phyloP scores from a whole-genome alignment of 2,113 vertebrate species.

The Lepisosteus oculatus region DNA sequence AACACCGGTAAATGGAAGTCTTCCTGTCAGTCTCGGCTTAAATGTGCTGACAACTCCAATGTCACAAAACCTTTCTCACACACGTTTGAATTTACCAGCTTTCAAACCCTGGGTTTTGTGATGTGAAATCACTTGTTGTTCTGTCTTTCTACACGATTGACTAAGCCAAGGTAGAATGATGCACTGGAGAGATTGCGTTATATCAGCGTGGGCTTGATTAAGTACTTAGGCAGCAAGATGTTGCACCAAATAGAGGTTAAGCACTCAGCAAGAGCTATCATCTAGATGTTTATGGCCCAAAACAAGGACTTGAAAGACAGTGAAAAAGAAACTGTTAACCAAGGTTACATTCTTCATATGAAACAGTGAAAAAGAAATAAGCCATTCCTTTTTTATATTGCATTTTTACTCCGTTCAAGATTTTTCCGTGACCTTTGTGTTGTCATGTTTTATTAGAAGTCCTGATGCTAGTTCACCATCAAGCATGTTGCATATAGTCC shows the following conservation, averaged over 20 bases:
- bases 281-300: slow-evolving; percentile 26
- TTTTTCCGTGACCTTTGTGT: too few species aligned
- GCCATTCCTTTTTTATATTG: slow-evolving; percentile 1
- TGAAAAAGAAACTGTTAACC: slow-evolving; percentile 4
- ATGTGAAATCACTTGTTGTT: background rate
- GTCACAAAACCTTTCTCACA: background rate
- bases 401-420: too few species aligned
- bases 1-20: slow-evolving; percentile 18
- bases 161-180: background rate
- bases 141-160: background rate
- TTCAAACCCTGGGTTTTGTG: background rate
- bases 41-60: slow-evolving; percentile 13
- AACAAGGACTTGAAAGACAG: slow-evolving; percentile 15
- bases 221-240: slow-evolving; percentile 24
- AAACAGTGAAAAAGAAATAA: background rate
- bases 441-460: too few species aligned
- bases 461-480: too few species aligned
- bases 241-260: slow-evolving; percentile 22
- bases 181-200: slow-evolving; percentile 10
- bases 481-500: too few species aligned
- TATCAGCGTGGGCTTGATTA: slow-evolving; percentile 13
- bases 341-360: slow-evolving; percentile 10
- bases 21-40: slow-evolving; percentile 13
- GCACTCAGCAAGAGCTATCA: slow-evolving; percentile 15
- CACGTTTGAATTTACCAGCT: background rate